A percentile compares a stretch with the other conserved stretches of the same genome.
Evolutionary conservation across 2,888 invertebrate genomes (phyloP).

Genomic region (Thera obeliscata): DNA sequence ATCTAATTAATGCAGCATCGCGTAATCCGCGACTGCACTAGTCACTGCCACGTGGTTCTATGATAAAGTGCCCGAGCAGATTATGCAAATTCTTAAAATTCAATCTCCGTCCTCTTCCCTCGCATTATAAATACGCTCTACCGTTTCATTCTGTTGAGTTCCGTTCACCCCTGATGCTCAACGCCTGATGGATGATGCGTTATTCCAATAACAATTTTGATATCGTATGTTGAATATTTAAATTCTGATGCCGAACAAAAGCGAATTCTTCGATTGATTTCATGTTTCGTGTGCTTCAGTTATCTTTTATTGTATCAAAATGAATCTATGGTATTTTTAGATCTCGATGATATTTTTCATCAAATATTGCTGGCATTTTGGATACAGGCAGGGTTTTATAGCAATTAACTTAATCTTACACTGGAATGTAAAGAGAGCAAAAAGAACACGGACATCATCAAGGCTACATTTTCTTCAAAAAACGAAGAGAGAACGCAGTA

Average conservation of each 20-base stretch:
- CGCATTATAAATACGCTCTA: slow-evolving; percentile 46
- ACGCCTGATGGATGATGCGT: slow-evolving; percentile 83
- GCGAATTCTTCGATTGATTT: slow-evolving; percentile 20
- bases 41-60: slow-evolving; percentile 84
- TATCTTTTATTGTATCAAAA: not conserved
- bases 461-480: not conserved
- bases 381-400: no score
- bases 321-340: not conserved
- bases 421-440: not conserved
- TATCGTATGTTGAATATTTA: slow-evolving; percentile 80
- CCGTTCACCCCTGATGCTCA: slow-evolving; percentile 74
- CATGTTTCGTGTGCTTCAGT: slow-evolving; percentile 1
- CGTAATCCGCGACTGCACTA: slow-evolving; percentile 82
- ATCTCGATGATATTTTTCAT: no score
- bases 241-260: slow-evolving; percentile 57
- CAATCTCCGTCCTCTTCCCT: slow-evolving; percentile 61
- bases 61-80: slow-evolving; percentile 83
- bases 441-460: not conserved
- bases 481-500: not conserved
- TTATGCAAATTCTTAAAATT: slow-evolving; percentile 83
- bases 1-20: slow-evolving; percentile 71
- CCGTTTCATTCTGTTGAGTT: slow-evolving; percentile 60
- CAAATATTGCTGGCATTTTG: not conserved
- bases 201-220: slow-evolving; percentile 84
- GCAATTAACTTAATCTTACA: no score